A percentile compares a stretch with the other conserved stretches of the same genome.
Evolutionary conservation across 2,797 vertebrate species (phyloP).

Genomic region (Peromyscus aztecus): DNA sequence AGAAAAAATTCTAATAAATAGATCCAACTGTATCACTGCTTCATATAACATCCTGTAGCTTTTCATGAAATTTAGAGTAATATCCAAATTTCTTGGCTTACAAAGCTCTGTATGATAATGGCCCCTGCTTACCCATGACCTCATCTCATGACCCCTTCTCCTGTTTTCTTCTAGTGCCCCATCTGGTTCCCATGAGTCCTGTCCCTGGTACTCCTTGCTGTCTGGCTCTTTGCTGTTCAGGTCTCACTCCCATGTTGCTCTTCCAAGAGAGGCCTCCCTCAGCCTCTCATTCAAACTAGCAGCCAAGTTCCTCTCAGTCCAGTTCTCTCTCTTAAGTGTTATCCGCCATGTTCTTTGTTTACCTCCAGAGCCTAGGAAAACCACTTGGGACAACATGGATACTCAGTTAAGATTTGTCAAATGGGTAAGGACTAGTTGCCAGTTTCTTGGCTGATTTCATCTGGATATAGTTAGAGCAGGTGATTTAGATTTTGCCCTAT

Average conservation of each 20-base stretch:
- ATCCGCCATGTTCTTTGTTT: neutral
- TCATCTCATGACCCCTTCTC: neutral
- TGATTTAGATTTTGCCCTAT: neutral
- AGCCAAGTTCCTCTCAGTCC: neutral
- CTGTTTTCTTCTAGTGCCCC: neutral
- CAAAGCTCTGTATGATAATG: neutral
- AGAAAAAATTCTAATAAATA: neutral
- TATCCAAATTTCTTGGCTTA: neutral
- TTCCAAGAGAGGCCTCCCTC: neutral
- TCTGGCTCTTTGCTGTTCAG: neutral
- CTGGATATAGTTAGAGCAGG: neutral
- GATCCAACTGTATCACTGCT: neutral
- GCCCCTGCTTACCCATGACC: neutral
- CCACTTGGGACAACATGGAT: neutral
- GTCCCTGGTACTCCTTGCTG: neutral
- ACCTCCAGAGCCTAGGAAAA: neutral
- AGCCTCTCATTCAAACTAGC: neutral
- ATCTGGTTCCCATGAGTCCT: neutral
- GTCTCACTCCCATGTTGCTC: neutral
- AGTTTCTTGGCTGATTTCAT: neutral
- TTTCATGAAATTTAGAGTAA: conserved; percentile 47
- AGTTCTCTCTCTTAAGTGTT: neutral
- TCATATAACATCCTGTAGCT: neutral
- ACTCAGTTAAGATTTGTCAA: neutral
- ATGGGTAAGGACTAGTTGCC: neutral